Evolutionary conservation across 2,113 vertebrate genomes (phyloP).

Genomic region (Uropsilus gracilis): DNA sequence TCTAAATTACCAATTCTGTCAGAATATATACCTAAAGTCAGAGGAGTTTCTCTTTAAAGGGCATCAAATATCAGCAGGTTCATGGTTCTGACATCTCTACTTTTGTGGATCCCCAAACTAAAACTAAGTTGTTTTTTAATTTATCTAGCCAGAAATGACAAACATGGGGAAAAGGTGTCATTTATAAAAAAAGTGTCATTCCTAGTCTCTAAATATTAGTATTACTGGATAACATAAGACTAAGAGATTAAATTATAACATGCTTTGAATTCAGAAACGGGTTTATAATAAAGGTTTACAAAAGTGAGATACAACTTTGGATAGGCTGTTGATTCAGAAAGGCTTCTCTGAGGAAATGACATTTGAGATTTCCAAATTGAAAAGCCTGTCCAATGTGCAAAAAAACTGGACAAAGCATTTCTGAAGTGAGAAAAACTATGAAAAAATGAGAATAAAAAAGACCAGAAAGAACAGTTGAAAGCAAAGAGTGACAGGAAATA

Average conservation of each 20-base stretch:
- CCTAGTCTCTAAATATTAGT: not conserved
- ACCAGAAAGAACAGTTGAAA: not conserved
- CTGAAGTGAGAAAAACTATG: not conserved
- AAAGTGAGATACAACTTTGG: not conserved
- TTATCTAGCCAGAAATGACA: not conserved
- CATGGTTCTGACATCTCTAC: not conserved
- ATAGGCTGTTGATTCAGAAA: not conserved
- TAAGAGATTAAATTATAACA: not conserved
- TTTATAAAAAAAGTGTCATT: not conserved
- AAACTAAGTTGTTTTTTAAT: not conserved
- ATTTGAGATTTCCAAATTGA: not conserved
- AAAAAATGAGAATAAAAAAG: not conserved
- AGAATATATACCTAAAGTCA: not conserved
- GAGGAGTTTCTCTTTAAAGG: not conserved
- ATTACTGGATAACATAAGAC: not conserved
- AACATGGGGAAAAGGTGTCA: not conserved
- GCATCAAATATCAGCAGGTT: not conserved
- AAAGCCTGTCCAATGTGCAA: not conserved
- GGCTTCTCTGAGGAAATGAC: not conserved
- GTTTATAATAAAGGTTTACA: conserved; percentile 31
- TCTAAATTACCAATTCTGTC: not conserved
- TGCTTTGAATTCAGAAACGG: not conserved
- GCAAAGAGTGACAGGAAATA: not conserved
- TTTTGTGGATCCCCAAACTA: not conserved
- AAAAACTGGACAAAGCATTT: not conserved